These are phyloP conservation scores for Aricia agestis DNA, from an alignment of 1,140 invertebrate genomes.

Conservation along the genomic window DNA sequence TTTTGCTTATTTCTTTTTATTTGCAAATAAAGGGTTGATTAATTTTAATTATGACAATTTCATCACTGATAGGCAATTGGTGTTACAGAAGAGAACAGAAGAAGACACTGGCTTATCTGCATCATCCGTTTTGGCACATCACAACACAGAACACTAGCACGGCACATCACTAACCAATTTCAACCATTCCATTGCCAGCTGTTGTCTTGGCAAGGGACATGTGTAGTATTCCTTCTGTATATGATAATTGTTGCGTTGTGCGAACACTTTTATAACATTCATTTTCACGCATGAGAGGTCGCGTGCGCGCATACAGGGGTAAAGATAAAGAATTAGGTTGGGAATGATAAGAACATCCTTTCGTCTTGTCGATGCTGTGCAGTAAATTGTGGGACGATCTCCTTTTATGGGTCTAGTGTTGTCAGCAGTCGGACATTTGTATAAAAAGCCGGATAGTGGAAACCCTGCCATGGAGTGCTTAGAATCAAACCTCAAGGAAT, in stretches of 20 bases:
- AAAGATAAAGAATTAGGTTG: background rate
- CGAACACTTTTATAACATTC: conserved; percentile 72
- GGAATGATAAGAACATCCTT: conserved; percentile 1
- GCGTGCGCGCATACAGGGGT: conserved; percentile 27
- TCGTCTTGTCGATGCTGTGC: too few species aligned
- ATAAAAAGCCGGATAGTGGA: too few species aligned
- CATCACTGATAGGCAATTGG: background rate
- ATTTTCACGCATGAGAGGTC: conserved; percentile 68
- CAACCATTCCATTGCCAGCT: conserved; percentile 64
- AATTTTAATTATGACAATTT: too few species aligned
- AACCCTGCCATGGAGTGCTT: too few species aligned
- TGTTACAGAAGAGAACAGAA: conserved; percentile 9
- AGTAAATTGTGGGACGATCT: too few species aligned
- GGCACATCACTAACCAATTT: conserved; percentile 53
- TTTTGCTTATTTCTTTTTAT: too few species aligned
- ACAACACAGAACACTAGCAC: conserved; percentile 27
- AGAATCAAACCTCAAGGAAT: too few species aligned
- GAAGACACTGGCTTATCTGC: conserved; percentile 2
- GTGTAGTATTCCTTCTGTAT: conserved; percentile 44
- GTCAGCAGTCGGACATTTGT: too few species aligned
- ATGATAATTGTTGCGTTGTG: conserved; percentile 60
- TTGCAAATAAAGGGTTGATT: too few species aligned
- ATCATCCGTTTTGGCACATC: conserved; percentile 11
- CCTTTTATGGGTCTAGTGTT: too few species aligned
- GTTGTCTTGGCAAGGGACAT: conserved; percentile 35